A percentile compares a stretch with the other conserved stretches of the same genome.
phyloP scores from a whole-genome alignment of 2,797 vertebrate genomes.

The Tauraco hartlaubi region DNA sequence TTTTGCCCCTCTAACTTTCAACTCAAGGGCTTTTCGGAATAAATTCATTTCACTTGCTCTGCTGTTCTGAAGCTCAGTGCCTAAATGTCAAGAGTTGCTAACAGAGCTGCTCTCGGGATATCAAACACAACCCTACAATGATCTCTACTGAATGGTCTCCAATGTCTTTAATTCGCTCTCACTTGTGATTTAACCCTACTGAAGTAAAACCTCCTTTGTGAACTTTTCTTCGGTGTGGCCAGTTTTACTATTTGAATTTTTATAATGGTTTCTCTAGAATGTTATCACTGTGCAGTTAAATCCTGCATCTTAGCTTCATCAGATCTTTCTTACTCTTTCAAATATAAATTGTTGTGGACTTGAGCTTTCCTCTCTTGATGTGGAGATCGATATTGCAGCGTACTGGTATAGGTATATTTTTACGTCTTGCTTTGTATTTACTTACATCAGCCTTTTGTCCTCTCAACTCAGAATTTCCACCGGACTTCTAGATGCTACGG shows the following conservation, averaged over 20 bases:
- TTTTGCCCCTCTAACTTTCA: not conserved
- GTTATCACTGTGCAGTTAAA: not conserved
- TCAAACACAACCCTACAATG: not conserved
- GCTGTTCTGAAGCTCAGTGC: not conserved
- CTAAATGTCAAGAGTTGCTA: not conserved
- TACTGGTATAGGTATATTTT: not conserved
- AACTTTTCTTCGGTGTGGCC: not conserved
- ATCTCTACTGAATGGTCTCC: not conserved
- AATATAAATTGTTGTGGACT: not conserved
- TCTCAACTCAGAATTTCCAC: not conserved
- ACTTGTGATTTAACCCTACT: not conserved
- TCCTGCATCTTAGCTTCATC: not conserved
- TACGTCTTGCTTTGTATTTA: not conserved
- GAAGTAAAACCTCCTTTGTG: not conserved
- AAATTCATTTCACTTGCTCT: not conserved
- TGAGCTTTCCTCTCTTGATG: not conserved
- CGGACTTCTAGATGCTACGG: not conserved
- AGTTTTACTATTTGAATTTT: not conserved
- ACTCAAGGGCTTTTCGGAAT: not conserved
- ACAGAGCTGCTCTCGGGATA: not conserved
- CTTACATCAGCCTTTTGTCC: not conserved
- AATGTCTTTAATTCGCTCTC: fast-evolving
- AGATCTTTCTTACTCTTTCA: not conserved
- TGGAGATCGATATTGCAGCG: not conserved
- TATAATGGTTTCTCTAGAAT: not conserved